Evolutionary conservation across 2,113 vertebrate species (phyloP), one percentile per base, ranked within the genome.

Genomic region (Hypocryptadius cinnamomeus): DNA sequence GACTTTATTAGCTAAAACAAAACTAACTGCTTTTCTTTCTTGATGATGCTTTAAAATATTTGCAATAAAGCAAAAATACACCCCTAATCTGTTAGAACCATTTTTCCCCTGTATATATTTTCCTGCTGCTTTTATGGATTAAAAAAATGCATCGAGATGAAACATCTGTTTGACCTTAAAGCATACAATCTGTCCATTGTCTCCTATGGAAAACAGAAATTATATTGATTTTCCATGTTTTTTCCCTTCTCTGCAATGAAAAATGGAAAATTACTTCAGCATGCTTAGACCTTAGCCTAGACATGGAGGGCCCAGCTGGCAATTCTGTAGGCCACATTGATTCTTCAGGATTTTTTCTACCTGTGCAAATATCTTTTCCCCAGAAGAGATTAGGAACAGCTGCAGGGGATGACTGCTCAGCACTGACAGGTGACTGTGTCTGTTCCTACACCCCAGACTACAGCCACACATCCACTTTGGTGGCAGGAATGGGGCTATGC

Each of bases 151-250:
- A 28, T 87, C 12, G 59, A 89, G 57, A 85, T 87, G 89, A 93
- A 93, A 94, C 92, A 94, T 96, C 84, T 95, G 93, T 92, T 91
- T 95, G 87, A 93, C 68, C 87, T 85, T 92, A 93, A 89, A 87
- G 40, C 48, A 54, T 69, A 92, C 63, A 91, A 77, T 82, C 71
- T 94, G 15, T 63, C 74, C 59, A 70, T 82, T 85, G 73, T 87
- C 84, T 92, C 79, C 74, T 89, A 83, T 30, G n/a, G 85, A 93
- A 95, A 92, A 82, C 9, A 92, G 66, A 79, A 92, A 63, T 53
- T 65, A 74, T 73, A 91, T 87, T 82, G 56, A 80, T 93, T 93
- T 93, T 92, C 84, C 93, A 96, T 53, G 23, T 11, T 84, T 81
- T 64, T 81, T 85, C 28, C 23, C 54, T 61, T 35, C 68, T 96